Evolutionary conservation across 2,113 vertebrate species (phyloP).

Genomic region (Prietella phreatophila): DNA sequence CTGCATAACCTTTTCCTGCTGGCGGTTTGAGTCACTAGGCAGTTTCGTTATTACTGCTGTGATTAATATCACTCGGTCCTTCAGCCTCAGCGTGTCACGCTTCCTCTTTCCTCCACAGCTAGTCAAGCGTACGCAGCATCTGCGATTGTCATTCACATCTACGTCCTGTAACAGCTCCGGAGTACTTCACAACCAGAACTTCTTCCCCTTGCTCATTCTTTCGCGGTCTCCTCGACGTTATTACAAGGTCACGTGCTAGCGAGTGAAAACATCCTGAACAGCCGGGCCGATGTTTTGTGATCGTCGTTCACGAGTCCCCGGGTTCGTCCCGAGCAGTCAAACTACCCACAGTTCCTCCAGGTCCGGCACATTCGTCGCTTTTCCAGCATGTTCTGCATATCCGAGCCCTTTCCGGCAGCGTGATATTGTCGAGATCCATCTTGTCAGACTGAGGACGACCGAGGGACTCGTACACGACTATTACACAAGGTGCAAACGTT

Average conservation of each 20-base stretch:
- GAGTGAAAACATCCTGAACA: neutral
- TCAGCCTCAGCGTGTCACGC: neutral
- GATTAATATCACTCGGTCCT: neutral
- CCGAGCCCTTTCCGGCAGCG: too few relatives aligned
- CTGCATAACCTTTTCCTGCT: neutral
- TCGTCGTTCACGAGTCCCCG: too few relatives aligned
- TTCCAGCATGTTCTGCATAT: too few relatives aligned
- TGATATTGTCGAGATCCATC: too few relatives aligned
- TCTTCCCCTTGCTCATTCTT: neutral
- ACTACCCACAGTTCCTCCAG: too few relatives aligned
- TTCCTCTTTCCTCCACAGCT: neutral
- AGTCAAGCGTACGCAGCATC: neutral
- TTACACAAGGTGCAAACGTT: too few relatives aligned
- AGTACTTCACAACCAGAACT: neutral
- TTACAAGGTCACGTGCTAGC: neutral
- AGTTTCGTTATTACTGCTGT: slow-evolving; percentile 8
- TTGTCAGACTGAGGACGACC: too few relatives aligned
- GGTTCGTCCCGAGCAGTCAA: too few relatives aligned
- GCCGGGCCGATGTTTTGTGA: too few relatives aligned
- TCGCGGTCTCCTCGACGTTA: neutral
- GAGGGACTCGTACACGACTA: too few relatives aligned
- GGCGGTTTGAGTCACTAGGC: neutral
- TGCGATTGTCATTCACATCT: neutral
- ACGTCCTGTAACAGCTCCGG: neutral
- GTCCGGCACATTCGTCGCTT: too few relatives aligned